Conservation (phyloP, 2,888 invertebrate species). For the Silvanus unidentatus region DNA sequence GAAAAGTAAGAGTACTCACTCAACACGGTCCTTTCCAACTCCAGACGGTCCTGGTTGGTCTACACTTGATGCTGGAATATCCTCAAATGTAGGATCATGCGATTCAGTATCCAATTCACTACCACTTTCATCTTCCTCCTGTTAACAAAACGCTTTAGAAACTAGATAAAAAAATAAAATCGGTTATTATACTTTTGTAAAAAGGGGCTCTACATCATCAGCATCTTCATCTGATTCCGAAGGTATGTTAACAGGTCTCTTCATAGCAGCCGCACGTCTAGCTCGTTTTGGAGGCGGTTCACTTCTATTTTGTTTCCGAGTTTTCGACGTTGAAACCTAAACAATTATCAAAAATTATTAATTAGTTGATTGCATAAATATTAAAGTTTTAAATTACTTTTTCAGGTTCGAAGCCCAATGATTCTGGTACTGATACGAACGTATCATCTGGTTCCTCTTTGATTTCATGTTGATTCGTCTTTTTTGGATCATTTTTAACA, state of each 20-base stretch:
- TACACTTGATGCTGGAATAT: constrained; percentile 37
- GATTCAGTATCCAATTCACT: constrained; percentile 22
- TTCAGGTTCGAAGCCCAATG: background rate
- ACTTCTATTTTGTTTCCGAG: background rate
- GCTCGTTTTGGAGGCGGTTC: constrained; percentile 37
- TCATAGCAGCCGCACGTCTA: constrained; percentile 36
- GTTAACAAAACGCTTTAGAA: constrained; percentile 18
- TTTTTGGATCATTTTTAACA: background rate
- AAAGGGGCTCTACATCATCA: constrained; percentile 17
- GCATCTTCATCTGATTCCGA: constrained; percentile 35
- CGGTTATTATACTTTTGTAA: background rate
- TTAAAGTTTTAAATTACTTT: too few species aligned
- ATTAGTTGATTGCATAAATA: background rate
- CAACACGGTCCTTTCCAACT: constrained; percentile 36
- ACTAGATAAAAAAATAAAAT: background rate
- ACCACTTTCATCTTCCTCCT: constrained; percentile 41
- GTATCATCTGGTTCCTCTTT: constrained; percentile 1
- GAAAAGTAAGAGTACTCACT: constrained; percentile 43
- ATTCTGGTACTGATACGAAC: background rate
- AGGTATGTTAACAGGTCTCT: constrained; percentile 30
- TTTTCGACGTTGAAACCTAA: background rate
- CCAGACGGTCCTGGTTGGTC: constrained; percentile 47
- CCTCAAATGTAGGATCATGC: constrained; percentile 35
- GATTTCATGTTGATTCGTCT: background rate
- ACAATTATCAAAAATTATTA: background rate